Base-by-base conservation (phyloP, 2,888 invertebrate species). In the Acronicta aceris region DNA sequence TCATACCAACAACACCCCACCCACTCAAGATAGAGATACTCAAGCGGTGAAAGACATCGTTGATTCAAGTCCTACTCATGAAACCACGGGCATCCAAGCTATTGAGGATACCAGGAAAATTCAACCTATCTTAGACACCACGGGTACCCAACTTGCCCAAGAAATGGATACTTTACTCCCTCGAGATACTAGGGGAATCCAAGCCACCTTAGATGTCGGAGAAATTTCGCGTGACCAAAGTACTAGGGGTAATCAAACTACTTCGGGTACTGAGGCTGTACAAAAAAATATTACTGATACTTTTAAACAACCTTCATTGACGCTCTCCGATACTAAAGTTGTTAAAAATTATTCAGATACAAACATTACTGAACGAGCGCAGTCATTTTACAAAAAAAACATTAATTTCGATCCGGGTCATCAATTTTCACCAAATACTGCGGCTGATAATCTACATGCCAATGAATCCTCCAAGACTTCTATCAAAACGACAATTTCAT, bases 391-490 rank as follows among this genome's bases (percentile, higher is more conserved):
- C 8, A 9, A 8, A 27, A 6, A 5, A 48, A 36, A 13, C 17
- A 43, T 43, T 8, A 5, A 30, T 30, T 30, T n/a, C 30, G 71
- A 51, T 5, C 27, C 27, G 15, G 21, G 50, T 25, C 57, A 27
- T 17, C 38, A 41, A 43, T 50, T 48, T 50, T 56, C 21, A 43
- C 33, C 33, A 43, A 43, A 10, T 13, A 43, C 21, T 30, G 8
- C 30, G 9, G 30, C 30, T 33, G 12, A 33, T 33, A 12, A 33
- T 12, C 12, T 7, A n/a, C 38, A 0, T 38, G n/a, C 6, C 38
- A n/a, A 38, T 7, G 38, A 38, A n/a, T n/a, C 38, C 6, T 38
- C 38, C 38, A n/a, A 7, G 2, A n/a, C 38, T n/a, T n/a, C 38
- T n/a, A 38, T n/a, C n/a, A 13, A 38, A n/a, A 38, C 7, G 7